Base-by-base conservation (phyloP, 2,888 invertebrate species). In the Eristalis tenax region DNA sequence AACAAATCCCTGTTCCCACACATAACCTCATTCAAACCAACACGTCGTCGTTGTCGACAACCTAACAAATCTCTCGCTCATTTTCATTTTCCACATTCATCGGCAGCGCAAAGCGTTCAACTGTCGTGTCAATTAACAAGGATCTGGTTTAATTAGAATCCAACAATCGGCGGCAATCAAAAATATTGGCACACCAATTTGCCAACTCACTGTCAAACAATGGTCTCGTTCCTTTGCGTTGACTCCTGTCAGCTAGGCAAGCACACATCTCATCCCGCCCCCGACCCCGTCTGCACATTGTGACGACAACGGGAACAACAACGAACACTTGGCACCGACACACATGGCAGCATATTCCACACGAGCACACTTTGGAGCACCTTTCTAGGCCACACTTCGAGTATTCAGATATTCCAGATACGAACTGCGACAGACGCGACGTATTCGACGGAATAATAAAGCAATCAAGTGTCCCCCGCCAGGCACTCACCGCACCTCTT, bases 401-500 rank as follows among this genome's bases (percentile, higher is more conserved):
- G 59, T 18, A 18, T 18, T 50, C 59, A 23, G 59, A 83, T 83
- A 87, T 87, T 87, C 79, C 79, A 83, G 83, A 80, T 83, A 80
- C 73, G 73, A 43, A 59, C 63, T 69, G 59, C 63, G 26, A 71
- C 61, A 59, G 56, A 64, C 64, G 38, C 65, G 56, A 63, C 63
- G 35, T 65, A 59, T 86, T 82, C 75, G 18, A 50, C n/a, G 50
- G 83, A 80, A 87, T 87, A 87, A 87, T 87, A 87, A 87, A 87
- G 87, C 87, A 83, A 87, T 87, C 87, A 87, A 87, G 83, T 87
- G 87, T 76, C 87, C 65, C n/a, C 77, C 61, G 64, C 74, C 68
- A 50, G 26, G 70, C 76, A 56, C 63, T 73, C 61, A 28, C 18
- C n/a, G 50, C 50, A 18, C 5, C 32, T 8, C 32, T 32, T 32